Evolutionary conservation across 2,888 invertebrate genomes (phyloP), one percentile per base, ranked within the genome.

Genomic region (Carterocephalus palaemon): DNA sequence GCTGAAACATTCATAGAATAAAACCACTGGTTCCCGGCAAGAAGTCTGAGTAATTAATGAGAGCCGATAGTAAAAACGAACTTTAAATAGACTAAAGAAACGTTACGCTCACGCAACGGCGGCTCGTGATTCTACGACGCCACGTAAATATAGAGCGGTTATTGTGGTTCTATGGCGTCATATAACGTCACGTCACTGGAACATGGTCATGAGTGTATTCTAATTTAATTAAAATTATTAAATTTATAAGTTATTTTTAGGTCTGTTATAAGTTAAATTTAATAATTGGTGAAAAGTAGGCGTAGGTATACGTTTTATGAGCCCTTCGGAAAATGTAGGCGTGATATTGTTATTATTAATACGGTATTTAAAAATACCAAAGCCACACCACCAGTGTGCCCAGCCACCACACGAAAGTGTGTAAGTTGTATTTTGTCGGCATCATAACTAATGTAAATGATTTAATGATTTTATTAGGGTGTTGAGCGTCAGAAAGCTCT

Each of bases 101-200:
- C 12, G 22, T 33, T 33, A 24, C 10, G 24, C 19, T 19, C 19
- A 37, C 37, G 37, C 12, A 12, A n/a, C 37, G 23, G 5, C 26
- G 17, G 5, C 37, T 17, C 10, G 10, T 26, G 37, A 37, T 26
- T 37, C 17, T 17, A 16, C 17, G 12, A 26, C 26, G 12, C 17
- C 37, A 26, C 8, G 19, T 31, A 40, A 40, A 40, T 40, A 40
- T 40, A 40, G 39, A 29, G 15, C 31, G 22, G 31, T 38, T 38
- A 39, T 39, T 40, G 31, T 29, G 22, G 31, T 10, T 8, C 10
- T 22, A 31, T 31, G 13, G 31, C 39, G 39, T 40, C 39, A 40
- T 40, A 22, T 22, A 38, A 40, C 39, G 39, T 31, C 39, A 40
- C 39, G 31, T 8, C 8, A 3, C 1, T 20, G 17, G 22, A 22